Conservation (phyloP, 2,113 vertebrate genomes). For the Vidua macroura region DNA sequence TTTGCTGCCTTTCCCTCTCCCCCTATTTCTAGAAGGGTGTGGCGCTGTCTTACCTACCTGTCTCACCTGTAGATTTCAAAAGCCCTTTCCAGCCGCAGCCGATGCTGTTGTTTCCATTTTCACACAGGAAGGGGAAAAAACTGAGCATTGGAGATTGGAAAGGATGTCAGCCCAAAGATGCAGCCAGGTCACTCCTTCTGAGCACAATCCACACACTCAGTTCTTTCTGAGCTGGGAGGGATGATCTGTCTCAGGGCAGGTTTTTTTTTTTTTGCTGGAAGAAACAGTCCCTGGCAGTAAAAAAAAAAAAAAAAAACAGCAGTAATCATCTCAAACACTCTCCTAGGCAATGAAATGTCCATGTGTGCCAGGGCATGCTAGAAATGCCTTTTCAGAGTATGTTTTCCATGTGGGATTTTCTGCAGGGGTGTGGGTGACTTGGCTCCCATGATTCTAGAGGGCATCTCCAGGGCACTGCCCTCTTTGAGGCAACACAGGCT, state of each 20-base stretch:
- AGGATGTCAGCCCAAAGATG: not conserved
- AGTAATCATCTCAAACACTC: not conserved
- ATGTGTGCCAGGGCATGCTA: not conserved
- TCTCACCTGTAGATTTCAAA: not conserved
- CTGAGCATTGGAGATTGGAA: not conserved
- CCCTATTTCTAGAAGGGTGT: not conserved
- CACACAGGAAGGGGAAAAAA: not conserved
- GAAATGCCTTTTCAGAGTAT: not conserved
- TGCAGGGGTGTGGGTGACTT: not conserved
- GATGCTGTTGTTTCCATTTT: not conserved
- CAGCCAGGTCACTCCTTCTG: not conserved
- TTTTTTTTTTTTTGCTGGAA: not conserved
- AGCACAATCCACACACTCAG: not conserved
- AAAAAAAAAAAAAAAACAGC: not conserved
- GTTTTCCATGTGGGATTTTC: not conserved
- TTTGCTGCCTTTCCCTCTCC: not conserved
- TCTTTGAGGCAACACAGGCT: not conserved
- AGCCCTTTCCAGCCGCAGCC: not conserved
- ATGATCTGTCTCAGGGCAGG: not conserved
- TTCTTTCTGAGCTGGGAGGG: not conserved
- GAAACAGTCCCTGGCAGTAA: no score
- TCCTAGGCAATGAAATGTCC: not conserved
- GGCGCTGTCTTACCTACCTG: not conserved
- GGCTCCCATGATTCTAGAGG: not conserved
- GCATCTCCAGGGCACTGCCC: not conserved